A percentile compares a stretch with the other conserved stretches of the same genome.
These are phyloP conservation scores for Amblyteles armatorius DNA, from an alignment of 2,888 invertebrate species.

Conservation along the genomic window DNA sequence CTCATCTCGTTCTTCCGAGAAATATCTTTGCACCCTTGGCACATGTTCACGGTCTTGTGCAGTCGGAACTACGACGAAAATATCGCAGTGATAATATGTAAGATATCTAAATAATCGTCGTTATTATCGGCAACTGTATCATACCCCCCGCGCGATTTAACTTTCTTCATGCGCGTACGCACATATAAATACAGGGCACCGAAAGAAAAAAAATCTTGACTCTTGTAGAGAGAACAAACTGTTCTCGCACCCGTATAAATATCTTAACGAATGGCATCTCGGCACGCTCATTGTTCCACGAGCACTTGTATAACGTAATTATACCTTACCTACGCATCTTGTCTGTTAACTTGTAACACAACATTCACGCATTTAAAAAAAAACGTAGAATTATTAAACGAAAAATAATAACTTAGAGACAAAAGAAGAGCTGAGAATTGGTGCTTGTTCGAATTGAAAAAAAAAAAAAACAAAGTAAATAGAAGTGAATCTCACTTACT, in stretches of 20 bases:
- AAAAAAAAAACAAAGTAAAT: conserved; percentile 42
- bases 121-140: not conserved
- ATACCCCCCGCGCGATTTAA: conserved; percentile 17
- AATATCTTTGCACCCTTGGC: conserved; percentile 5
- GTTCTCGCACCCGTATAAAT: conserved; percentile 10
- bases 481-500: conserved; percentile 36
- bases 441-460: conserved; percentile 58
- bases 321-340: conserved; percentile 35
- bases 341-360: conserved; percentile 50
- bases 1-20: not conserved
- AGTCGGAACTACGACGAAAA: not conserved
- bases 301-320: conserved; percentile 34
- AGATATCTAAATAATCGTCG: not conserved
- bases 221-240: conserved; percentile 22
- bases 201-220: conserved; percentile 20
- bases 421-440: conserved; percentile 64
- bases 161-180: conserved; percentile 25
- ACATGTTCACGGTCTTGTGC: not conserved
- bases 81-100: conserved; percentile 24
- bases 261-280: conserved; percentile 41
- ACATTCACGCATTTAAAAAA: conserved; percentile 43
- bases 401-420: conserved; percentile 36
- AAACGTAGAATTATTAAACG: not conserved
- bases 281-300: conserved; percentile 49
- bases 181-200: conserved; percentile 51